Base-by-base conservation (phyloP, 1,140 invertebrate genomes). In the Latrodectus geometricus region DNA sequence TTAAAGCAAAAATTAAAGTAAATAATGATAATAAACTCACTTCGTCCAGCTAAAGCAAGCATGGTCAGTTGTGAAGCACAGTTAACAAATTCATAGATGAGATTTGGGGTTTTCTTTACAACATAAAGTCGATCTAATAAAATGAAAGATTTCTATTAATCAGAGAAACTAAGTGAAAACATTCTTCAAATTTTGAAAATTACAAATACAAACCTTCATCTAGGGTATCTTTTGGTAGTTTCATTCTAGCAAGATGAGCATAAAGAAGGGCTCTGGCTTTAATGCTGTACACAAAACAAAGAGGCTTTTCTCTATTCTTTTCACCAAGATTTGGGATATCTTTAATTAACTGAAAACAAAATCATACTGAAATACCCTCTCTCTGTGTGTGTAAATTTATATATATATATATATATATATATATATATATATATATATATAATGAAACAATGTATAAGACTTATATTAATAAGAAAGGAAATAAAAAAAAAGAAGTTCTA, bases 71-170 rank as follows among this genome's bases (percentile, higher is more conserved):
- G 97, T 90, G 98, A 96, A 8, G 97, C 95, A 91, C 97, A 97
- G 89, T 96, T 96, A 72, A 99, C 95, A 96, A 99, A 98, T 92
- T 99, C 98, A 90, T 99, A 96, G 88, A 99, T 95, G n/a, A 99
- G 93, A 91, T 97, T 96, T 4, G 98, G 97, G 91, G 96, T 96
- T 91, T 99, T 97, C 89, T 95, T 96, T 65, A 99, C 93, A 88
- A 99, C 94, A 89, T 97, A 97, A 17, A 90, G 89, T 93, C 93
- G 92, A 90, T 73, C 89, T 84, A 20, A 49, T 72, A 82, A 14
- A 66, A 21, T 69, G 85, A 70, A n/a, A 79, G 73, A 86, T 72
- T 23, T 56, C 73, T 88, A 76, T 68, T 66, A 76, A n/a, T 52
- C 68, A 72, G 61, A 89, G 74, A 14, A 14, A 61, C 8, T 14